Base-by-base conservation (phyloP, 1,140 invertebrate genomes). In the Macrosteles quadrilineatus region DNA sequence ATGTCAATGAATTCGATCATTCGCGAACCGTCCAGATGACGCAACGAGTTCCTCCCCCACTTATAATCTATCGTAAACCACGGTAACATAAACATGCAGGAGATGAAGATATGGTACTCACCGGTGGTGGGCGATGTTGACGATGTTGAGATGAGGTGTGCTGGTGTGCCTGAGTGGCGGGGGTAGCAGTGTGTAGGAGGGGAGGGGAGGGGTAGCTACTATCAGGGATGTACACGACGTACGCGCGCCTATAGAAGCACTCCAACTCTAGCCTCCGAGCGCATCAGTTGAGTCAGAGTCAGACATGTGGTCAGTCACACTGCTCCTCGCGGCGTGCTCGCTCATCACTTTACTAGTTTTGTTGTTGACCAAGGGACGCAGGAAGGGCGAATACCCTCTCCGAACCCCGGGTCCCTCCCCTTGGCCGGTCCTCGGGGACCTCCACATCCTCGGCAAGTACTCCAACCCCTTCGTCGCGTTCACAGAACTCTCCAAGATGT, bases 391-490 rank as follows among this genome's bases (percentile, higher is more conserved):
- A 6, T 3, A n/a, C 14, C 47, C 47, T 50, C 4, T 4, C 55
- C 6, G 6, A 55, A 82, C 87, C 0, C 85, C 85, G 12, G 89
- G 88, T 1, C 89, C 90, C 0, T 78, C 76, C n/a, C 84, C 87
- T 3, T 86, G 86, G 80, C 91, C 92, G 0, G 69, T 93, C 11
- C 81, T 93, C 47, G 92, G 92, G 2, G 88, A 86, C 76, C 80
- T 93, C 57, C 86, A 90, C 77, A 81, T 88, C 29, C 78, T 95
- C 27, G 86, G 85, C 1, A 83, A 84, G 50, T 81, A 86, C 70
- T 83, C 85, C 17, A 89, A 87, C 2, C 90, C 91, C 0, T 92
- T 92, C 40, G 31, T 89, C 67, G 88, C 86, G 1, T 92, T 95
- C 75, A 88, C 87, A 0, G 85, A 83, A 2, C 77, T 94, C 27